Evolutionary conservation across 2,888 invertebrate species (phyloP), one percentile per base, ranked within the genome.

Genomic region (Andrena trimmerana): DNA sequence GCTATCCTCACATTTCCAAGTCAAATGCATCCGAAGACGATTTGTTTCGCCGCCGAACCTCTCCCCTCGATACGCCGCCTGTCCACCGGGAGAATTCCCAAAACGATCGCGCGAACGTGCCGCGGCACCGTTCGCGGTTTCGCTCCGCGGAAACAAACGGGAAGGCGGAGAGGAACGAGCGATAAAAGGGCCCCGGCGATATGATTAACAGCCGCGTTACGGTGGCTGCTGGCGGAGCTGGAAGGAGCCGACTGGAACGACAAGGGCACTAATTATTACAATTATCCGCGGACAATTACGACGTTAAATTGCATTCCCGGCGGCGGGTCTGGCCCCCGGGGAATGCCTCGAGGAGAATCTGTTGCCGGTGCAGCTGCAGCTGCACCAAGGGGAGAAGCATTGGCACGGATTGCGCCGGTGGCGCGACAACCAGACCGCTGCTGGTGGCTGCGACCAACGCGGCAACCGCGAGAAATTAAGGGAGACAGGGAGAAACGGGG

Each of bases 231-330:
- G 68, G 68, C 59, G 54, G 31, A 42, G 66, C 48, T 16, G 20
- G 31, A 57, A 75, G 54, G 79, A 59, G 42, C 68, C 73, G 50
- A 65, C 68, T 70, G 69, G 80, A 60, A 75, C 75, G 54, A 72
- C 76, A 36, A 66, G 78, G 68, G 78, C 77, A 86, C 84, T 89
- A 89, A 91, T 91, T 90, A 90, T 91, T 89, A 90, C 89, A 90
- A 90, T 91, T 90, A 89, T 90, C 84, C 86, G 74, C 75, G 89
- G 81, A 89, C 89, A 89, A 91, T 90, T 89, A 89, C 86, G 86
- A 90, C 86, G 88, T 86, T 90, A 88, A 90, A 91, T 90, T 91
- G 87, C 88, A 90, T 87, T 87, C 85, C 83, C 83, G 48, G 71
- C 42, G 78, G 74, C 72, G 65, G 81, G 50, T 80, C 78, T 75